These are phyloP conservation scores for Aradus depressus DNA, from an alignment of 2,888 invertebrate species.

Conservation along the genomic window DNA sequence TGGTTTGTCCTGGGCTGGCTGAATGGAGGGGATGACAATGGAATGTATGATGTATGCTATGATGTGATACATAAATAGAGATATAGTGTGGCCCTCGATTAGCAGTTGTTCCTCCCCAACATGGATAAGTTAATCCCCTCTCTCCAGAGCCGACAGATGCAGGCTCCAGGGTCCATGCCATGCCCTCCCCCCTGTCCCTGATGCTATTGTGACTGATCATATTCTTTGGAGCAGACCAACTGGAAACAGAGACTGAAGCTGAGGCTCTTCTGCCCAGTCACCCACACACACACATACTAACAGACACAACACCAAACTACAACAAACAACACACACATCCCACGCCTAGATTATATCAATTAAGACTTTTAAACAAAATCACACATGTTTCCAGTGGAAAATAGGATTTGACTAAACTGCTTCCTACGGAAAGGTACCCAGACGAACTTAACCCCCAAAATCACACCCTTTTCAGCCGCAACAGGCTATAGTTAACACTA, in stretches of 20 bases:
- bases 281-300: background rate
- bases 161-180: no score
- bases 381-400: slow-evolving; percentile 23
- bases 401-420: slow-evolving; percentile 14
- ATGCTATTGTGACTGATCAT: background rate
- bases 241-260: no score
- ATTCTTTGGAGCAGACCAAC: slow-evolving; percentile 11
- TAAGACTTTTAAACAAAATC: slow-evolving; percentile 28
- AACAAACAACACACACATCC: background rate
- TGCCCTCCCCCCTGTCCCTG: slow-evolving; percentile 3
- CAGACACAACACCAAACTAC: no score
- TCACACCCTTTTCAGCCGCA: no score
- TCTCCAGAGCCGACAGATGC: slow-evolving; percentile 10
- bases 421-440: no score
- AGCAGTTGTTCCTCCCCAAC: slow-evolving; percentile 12
- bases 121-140: slow-evolving; percentile 26
- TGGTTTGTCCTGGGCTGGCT: no score
- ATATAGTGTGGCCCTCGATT: no score
- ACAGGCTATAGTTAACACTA: no score
- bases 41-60: no score
- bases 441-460: no score
- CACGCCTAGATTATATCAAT: slow-evolving; percentile 18
- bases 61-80: no score
- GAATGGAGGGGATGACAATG: no score
- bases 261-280: background rate